Evolutionary conservation across 2,888 invertebrate genomes (phyloP).

Genomic region (Tinea trinotella): DNA sequence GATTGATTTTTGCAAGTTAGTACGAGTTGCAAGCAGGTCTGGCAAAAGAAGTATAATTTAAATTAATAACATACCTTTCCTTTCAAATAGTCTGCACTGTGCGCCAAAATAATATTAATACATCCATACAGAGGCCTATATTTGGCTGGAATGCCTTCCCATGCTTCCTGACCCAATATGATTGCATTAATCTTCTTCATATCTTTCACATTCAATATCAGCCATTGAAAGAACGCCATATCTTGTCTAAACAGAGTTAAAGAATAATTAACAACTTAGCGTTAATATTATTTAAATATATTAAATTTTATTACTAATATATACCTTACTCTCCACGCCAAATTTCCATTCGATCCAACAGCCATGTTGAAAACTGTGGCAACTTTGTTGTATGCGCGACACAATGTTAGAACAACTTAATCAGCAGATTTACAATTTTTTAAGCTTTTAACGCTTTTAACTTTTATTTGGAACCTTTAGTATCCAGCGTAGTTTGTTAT

Average conservation of each 20-base stretch:
- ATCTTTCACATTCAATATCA: conserved; percentile 81
- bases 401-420: too few relatives aligned
- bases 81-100: conserved; percentile 49
- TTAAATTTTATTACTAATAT: conserved; percentile 28
- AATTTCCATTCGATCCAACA: conserved; percentile 86
- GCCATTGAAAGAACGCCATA: conserved; percentile 86
- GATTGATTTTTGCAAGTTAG: too few relatives aligned
- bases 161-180: conserved; percentile 95
- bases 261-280: too few relatives aligned
- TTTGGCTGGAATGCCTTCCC: conserved; percentile 91
- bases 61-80: conserved; percentile 35
- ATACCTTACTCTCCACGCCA: conserved; percentile 93
- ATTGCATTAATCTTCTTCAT: conserved; percentile 85
- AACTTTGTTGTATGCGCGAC: conserved; percentile 73
- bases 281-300: too few relatives aligned
- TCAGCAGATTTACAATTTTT: too few relatives aligned
- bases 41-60: too few relatives aligned
- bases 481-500: too few relatives aligned
- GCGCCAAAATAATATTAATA: conserved; percentile 87
- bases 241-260: conserved; percentile 90
- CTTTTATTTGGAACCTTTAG: too few relatives aligned
- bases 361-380: conserved; percentile 92
- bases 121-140: conserved; percentile 82
- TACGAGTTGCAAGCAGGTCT: too few relatives aligned
- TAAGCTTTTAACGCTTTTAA: neutral